Conservation (phyloP, 1,140 invertebrate species). For the Bombus sylvicola region DNA sequence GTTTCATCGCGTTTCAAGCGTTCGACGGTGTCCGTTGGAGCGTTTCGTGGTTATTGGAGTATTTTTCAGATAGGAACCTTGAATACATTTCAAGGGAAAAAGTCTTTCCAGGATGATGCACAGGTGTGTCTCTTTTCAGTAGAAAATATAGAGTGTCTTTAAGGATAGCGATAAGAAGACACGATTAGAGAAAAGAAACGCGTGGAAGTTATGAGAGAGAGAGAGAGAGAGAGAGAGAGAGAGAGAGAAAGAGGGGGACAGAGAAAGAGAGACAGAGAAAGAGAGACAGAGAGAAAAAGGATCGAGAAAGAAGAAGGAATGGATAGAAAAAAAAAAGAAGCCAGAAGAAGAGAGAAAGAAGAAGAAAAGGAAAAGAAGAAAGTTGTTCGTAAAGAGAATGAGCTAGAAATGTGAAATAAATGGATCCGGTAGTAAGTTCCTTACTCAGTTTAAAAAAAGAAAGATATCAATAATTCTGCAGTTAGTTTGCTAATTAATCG, state of each 20-base stretch:
- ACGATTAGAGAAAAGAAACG: constrained; percentile 8
- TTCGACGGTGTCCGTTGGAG: background rate
- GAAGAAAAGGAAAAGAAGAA: background rate
- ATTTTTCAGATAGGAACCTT: background rate
- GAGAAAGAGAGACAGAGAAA: background rate
- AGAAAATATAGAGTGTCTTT: background rate
- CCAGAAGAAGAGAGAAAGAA: background rate
- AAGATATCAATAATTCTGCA: background rate
- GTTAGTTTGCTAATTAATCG: background rate
- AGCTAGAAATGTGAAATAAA: background rate
- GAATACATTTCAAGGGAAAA: background rate
- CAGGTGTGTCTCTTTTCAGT: background rate
- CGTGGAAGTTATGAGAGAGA: background rate
- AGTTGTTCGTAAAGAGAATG: background rate
- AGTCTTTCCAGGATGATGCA: background rate
- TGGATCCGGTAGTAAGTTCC: background rate
- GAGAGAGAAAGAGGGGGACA: background rate
- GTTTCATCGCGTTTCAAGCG: too few species aligned
- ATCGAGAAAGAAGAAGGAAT: background rate
- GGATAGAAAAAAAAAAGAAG: background rate
- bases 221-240: background rate
- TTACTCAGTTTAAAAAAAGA: too few species aligned
- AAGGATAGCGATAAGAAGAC: background rate
- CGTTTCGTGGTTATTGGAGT: background rate
- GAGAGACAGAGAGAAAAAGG: background rate